phyloP scores from a whole-genome alignment of 2,113 vertebrate species.

The Platichthys stellatus region DNA sequence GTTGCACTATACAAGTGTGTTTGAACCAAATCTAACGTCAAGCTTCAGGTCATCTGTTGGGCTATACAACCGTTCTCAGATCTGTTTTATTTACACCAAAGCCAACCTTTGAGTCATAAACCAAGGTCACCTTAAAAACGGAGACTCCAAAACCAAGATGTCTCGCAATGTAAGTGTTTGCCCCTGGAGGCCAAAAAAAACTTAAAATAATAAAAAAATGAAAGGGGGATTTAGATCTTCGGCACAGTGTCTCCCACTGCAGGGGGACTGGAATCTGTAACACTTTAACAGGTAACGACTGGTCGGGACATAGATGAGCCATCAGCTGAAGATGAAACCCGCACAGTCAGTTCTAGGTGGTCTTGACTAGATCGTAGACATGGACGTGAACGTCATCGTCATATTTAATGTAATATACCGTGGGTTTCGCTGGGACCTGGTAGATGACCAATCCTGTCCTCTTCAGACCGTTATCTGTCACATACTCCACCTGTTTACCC shows the following conservation, averaged over 20 bases:
- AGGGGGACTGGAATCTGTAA: constrained; percentile 50
- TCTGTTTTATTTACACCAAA: constrained; percentile 65
- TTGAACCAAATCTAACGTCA: constrained; percentile 33
- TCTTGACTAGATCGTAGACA: constrained; percentile 87
- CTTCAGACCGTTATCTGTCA: constrained; percentile 86
- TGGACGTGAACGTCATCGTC: constrained; percentile 88
- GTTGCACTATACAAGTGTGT: constrained; percentile 44
- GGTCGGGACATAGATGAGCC: constrained; percentile 35
- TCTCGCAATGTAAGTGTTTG: constrained; percentile 27
- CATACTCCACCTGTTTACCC: constrained; percentile 87
- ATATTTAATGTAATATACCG: constrained; percentile 87
- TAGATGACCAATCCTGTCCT: constrained; percentile 86
- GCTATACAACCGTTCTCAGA: constrained; percentile 47
- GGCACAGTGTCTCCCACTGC: constrained; percentile 28
- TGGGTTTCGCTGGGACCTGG: constrained; percentile 86
- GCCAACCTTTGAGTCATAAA: constrained; percentile 8
- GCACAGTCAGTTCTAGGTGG: constrained; percentile 79
- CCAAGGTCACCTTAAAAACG: constrained; percentile 36
- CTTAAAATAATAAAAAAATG: background rate
- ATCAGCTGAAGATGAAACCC: constrained; percentile 15
- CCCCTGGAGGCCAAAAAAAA: background rate
- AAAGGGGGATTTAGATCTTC: constrained; percentile 16
- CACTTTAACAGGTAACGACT: constrained; percentile 67
- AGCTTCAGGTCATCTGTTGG: constrained; percentile 52
- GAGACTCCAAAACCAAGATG: constrained; percentile 12